Evolutionary conservation across 2,888 invertebrate genomes (phyloP), one percentile per base, ranked within the genome.

Genomic region (Sclerodermus sp.): DNA sequence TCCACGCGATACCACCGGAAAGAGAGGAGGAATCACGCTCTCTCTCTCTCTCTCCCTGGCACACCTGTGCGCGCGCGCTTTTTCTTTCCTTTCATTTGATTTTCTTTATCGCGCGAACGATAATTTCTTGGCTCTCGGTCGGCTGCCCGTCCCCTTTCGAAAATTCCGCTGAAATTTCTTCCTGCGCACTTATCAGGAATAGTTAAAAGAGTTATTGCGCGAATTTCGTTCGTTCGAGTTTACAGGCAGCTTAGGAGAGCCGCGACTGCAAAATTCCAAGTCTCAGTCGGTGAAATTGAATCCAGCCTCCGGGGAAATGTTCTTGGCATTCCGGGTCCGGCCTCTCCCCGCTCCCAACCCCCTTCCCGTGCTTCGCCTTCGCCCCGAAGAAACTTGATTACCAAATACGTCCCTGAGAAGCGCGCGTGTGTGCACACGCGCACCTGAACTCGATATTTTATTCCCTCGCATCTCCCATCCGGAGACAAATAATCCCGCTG

Each of bases 231-330:
- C 56, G 58, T 49, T 49, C 51, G 53, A 67, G 57, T 65, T 67
- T 64, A 55, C 59, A 52, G 42, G 40, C 52, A 64, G 58, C 56
- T 62, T 62, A 62, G 55, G 4, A 8, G 30, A 56, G 44, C 40
- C 51, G 48, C 52, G 53, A 51, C 58, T 62, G 65, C 55, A 58
- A 70, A 71, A 70, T 68, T 68, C 68, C 55, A 57, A 49, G 60
- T 68, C 60, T 64, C 62, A 60, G 62, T 62, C 61, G 69, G 55
- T 63, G 67, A 69, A 72, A 71, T 72, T 72, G 72, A 72, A 72
- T 72, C 63, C 63, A 49, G 54, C 55, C 72, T 60, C 72, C 53
- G 57, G 70, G 72, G 72, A 72, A 72, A 72, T 71, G 71, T 67
- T 60, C 60, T 56, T 47, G 57, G 62, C 61, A 57, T 62, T 61